phyloP scores from a whole-genome alignment of 1,140 invertebrate species.

The Ctenoplectra terminalis region DNA sequence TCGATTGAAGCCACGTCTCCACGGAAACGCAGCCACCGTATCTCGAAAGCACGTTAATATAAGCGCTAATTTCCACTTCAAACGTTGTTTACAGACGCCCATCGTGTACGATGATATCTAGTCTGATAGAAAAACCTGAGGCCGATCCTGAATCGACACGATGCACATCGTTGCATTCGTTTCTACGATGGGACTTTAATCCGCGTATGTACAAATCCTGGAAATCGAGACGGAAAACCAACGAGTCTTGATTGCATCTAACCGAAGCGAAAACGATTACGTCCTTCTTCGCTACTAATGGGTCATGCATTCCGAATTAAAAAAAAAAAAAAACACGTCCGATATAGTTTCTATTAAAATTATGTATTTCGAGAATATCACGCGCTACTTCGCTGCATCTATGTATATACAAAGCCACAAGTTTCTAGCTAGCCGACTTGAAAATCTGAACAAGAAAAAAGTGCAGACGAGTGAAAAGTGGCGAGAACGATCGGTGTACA shows the following conservation, averaged over 20 bases:
- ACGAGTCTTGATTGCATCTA: neutral
- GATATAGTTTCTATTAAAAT: too few species aligned
- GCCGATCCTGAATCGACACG: neutral
- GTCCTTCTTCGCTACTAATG: neutral
- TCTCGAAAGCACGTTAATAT: slow-evolving; percentile 17
- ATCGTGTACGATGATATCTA: neutral
- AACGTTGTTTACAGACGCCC: slow-evolving; percentile 22
- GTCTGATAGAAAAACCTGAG: slow-evolving; percentile 1
- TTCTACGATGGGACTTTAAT: neutral
- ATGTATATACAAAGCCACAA: slow-evolving; percentile 16
- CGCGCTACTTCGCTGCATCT: neutral
- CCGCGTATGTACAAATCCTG: neutral
- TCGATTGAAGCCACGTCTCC: slow-evolving; percentile 7
- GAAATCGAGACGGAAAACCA: neutral
- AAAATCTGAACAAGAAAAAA: neutral
- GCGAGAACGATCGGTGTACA: slow-evolving; percentile 21
- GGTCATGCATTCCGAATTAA: slow-evolving; percentile 5
- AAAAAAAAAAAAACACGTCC: neutral
- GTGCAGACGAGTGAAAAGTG: neutral
- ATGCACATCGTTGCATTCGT: neutral
- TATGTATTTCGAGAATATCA: too few species aligned
- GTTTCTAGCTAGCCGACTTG: neutral
- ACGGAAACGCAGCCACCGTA: slow-evolving; percentile 18
- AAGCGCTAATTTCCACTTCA: slow-evolving; percentile 34
- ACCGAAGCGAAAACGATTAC: neutral